Evolutionary conservation across 2,888 invertebrate genomes (phyloP).

Genomic region (Strigamia crassipes): DNA sequence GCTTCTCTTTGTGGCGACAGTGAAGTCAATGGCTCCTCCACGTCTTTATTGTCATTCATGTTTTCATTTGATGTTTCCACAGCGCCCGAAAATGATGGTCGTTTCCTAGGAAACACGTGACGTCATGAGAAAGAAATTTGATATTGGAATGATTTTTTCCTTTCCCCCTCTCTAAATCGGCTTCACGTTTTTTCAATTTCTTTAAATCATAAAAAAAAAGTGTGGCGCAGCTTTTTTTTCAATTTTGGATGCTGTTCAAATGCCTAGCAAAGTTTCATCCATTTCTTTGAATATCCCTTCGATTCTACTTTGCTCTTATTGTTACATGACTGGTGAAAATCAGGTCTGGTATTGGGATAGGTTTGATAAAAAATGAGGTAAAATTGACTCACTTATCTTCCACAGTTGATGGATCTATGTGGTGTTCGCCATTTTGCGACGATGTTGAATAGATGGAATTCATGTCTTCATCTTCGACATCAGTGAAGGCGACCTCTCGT

Average conservation of each 20-base stretch:
- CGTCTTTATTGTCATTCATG: slow-evolving; percentile 3
- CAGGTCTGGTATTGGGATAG: no score
- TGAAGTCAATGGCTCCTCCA: not conserved
- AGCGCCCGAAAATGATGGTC: slow-evolving; percentile 43
- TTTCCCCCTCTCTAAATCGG: not conserved
- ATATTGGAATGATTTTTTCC: not conserved
- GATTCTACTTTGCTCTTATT: not conserved
- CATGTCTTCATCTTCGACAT: slow-evolving; percentile 47
- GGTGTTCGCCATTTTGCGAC: slow-evolving; percentile 47
- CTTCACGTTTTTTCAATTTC: not conserved
- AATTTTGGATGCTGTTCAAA: not conserved
- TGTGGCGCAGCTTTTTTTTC: not conserved
- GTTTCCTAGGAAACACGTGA: slow-evolving; percentile 42
- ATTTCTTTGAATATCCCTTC: no score
- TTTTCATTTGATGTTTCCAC: slow-evolving; percentile 45
- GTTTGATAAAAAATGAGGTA: not conserved
- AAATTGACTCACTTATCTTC: slow-evolving; percentile 1
- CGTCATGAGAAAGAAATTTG: not conserved
- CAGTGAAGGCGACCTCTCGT: slow-evolving; percentile 41
- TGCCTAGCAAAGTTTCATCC: not conserved
- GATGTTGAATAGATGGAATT: slow-evolving; percentile 48
- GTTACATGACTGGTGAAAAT: not conserved
- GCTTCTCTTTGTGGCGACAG: not conserved
- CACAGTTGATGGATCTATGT: slow-evolving; percentile 27
- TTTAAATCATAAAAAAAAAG: not conserved